phyloP scores from a whole-genome alignment of 2,113 vertebrate species.

The human (Homo sapiens) region DNA sequence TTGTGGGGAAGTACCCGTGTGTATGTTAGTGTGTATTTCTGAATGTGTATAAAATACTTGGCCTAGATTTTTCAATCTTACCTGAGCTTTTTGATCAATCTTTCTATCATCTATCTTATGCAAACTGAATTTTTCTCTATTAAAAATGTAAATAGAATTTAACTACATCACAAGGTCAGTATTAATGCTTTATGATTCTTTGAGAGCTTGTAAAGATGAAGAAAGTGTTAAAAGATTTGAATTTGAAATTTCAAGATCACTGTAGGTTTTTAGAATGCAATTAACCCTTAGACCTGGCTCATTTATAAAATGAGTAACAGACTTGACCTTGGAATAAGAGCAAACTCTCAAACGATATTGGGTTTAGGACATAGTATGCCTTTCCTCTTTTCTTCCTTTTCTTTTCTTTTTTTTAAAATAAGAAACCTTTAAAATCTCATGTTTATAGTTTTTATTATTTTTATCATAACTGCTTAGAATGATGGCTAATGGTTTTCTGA shows the following conservation, averaged over 20 bases:
- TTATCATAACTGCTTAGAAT: background rate
- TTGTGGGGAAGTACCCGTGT: background rate
- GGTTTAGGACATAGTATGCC: background rate
- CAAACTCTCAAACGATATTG: background rate
- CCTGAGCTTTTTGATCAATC: background rate
- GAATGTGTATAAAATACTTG: background rate
- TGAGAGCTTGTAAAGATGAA: slow-evolving; percentile 48
- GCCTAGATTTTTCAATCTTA: background rate
- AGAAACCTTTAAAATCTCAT: background rate
- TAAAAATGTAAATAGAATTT: slow-evolving; percentile 40
- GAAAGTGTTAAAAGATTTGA: slow-evolving; percentile 28
- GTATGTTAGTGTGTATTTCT: background rate
- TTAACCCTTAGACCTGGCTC: slow-evolving; percentile 28
- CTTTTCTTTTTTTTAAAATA: background rate
- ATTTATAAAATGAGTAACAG: slow-evolving; percentile 26
- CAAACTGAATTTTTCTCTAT: background rate
- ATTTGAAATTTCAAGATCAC: slow-evolving; percentile 55
- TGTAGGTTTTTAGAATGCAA: slow-evolving; percentile 40
- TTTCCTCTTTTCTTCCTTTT: background rate
- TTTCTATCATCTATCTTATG: background rate
- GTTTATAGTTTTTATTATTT: slow-evolving; percentile 44
- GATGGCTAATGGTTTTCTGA: background rate
- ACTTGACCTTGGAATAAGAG: slow-evolving; percentile 27
- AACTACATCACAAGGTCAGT: background rate
- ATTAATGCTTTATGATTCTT: slow-evolving; percentile 19